Evolutionary conservation across 1,140 invertebrate species (phyloP), one percentile per base, ranked within the genome.

Genomic region (Gryon sp.): DNA sequence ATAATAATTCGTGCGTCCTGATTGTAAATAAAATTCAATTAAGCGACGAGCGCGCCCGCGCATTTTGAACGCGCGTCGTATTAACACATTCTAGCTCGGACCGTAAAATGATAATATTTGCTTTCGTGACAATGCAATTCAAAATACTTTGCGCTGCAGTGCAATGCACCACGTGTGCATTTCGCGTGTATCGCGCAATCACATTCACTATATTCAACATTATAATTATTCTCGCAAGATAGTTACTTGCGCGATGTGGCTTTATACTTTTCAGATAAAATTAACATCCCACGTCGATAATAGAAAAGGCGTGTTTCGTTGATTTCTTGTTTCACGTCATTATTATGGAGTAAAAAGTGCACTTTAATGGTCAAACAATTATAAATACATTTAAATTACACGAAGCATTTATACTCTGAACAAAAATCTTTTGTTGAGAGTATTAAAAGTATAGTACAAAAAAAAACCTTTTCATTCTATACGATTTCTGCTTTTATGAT

Each of bases 11-110:
- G 45, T 46, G 46, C 45, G 43, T 7, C 22, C 46, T 22, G 57
- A 72, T 62, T 72, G 57, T 62, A 72, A 72, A 72, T 72, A 60
- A 62, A 72, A 62, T 72, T 70, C 66, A 60, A 60, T 70, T 70
- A 60, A 24, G 20, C 53, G 66, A 11, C 18, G 26, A 24, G 22
- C 22, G 7, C 22, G 7, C 20, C n/a, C 36, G 55, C 34, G 32
- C 40, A 36, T 36, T 53, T 60, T 69, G 26, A 40, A 15, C 12
- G 20, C 41, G 40, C 38, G 43, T 60, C 57, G 36, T 57, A 63
- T 57, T 57, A 73, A 48, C 68, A 57, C 40, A 46, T 55, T 36
- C 59, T 30, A 24, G 30, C 16, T 73, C 34, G 41, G 14, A 45
- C 50, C 32, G 11, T 40, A 50, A 45, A 63, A 63, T 55, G 68